A percentile compares a stretch with the other conserved stretches of the same genome.
Conservation (phyloP, 2,797 vertebrate genomes). For the Pipistrellus nathusii region DNA sequence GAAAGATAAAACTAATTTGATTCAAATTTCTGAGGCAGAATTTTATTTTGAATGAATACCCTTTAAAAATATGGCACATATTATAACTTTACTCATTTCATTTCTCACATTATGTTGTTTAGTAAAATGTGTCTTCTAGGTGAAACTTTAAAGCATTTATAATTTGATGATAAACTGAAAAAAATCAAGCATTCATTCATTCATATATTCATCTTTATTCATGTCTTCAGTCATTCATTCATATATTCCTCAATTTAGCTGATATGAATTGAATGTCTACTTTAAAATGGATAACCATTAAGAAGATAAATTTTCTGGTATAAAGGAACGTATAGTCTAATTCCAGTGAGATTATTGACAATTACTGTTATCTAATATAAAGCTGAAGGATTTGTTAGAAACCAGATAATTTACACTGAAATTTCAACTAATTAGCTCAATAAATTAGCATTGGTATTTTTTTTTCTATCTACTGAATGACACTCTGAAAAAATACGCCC, state of each 20-base stretch:
- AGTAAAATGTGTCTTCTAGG: neutral
- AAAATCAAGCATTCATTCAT: neutral
- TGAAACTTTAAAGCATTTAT: neutral
- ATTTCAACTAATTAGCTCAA: conserved; percentile 28
- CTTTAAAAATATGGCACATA: neutral
- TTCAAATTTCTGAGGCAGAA: neutral
- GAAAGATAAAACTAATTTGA: conserved; percentile 32
- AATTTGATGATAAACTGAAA: neutral
- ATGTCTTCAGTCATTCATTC: neutral
- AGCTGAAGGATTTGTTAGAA: neutral
- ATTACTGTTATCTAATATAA: conserved; percentile 36
- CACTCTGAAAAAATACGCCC: neutral
- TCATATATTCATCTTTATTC: neutral
- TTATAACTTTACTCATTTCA: neutral
- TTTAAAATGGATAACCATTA: neutral
- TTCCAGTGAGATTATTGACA: neutral
- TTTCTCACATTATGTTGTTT: neutral
- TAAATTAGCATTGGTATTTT: neutral
- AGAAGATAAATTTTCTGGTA: neutral
- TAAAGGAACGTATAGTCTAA: neutral
- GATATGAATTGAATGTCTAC: conserved; percentile 9
- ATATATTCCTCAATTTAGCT: neutral
- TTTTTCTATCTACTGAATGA: neutral
- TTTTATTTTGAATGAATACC: neutral
- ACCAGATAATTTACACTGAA: neutral